A percentile compares a stretch with the other conserved stretches of the same genome.
Evolutionary conservation across 2,888 invertebrate genomes (phyloP).

Genomic region (Mythimna pallens): DNA sequence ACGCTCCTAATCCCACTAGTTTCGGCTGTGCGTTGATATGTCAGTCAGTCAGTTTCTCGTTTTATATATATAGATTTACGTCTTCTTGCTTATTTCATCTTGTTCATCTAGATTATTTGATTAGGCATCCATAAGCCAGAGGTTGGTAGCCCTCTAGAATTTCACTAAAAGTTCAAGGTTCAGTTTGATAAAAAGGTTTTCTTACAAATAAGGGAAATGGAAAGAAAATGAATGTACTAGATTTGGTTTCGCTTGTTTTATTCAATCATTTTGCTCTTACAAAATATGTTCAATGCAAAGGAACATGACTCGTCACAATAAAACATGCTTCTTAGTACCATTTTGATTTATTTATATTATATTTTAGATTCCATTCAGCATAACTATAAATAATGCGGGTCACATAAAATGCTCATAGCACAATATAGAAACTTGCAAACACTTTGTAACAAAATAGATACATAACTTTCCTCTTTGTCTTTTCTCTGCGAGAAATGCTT

Average conservation of each 20-base stretch:
- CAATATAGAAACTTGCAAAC: slow-evolving; percentile 91
- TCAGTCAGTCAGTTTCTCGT: no score
- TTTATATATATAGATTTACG: no score
- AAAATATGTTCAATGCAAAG: slow-evolving; percentile 91
- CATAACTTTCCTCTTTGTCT: slow-evolving; percentile 87
- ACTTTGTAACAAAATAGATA: slow-evolving; percentile 91
- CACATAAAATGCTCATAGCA: slow-evolving; percentile 91
- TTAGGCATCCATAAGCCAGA: background rate
- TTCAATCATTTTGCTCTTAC: slow-evolving; percentile 91
- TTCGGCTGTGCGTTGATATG: no score
- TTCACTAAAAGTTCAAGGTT: background rate
- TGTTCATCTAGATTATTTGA: background rate
- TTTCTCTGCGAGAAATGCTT: slow-evolving; percentile 89
- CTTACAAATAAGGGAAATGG: slow-evolving; percentile 38
- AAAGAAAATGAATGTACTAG: slow-evolving; percentile 81
- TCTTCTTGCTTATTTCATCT: background rate
- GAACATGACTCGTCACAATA: slow-evolving; percentile 91
- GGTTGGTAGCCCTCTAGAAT: background rate
- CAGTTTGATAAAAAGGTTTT: no score
- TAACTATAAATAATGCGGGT: slow-evolving; percentile 91
- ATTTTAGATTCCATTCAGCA: slow-evolving; percentile 90
- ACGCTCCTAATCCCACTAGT: no score
- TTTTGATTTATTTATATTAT: slow-evolving; percentile 90
- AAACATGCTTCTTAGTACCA: slow-evolving; percentile 91
- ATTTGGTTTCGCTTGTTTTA: slow-evolving; percentile 91